Evolutionary conservation across 2,797 vertebrate species (phyloP).

Genomic region (Microctenopoma stevenorrisi): DNA sequence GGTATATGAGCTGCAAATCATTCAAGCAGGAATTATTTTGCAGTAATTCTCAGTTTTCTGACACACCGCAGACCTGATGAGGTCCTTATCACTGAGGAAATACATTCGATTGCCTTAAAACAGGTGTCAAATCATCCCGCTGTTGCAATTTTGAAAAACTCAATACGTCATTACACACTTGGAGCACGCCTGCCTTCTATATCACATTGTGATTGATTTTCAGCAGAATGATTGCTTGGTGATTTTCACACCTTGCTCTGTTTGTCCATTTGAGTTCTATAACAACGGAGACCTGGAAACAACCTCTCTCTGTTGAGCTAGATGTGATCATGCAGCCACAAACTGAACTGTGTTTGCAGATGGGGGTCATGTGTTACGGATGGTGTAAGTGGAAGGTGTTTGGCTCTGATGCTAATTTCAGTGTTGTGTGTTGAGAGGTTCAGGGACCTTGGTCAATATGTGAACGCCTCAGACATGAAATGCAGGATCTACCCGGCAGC

Average conservation of each 20-base stretch:
- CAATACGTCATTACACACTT: conserved; percentile 34
- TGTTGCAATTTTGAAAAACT: conserved; percentile 22
- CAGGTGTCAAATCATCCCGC: conserved; percentile 9
- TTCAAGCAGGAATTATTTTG: conserved; percentile 31
- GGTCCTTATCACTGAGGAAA: conserved; percentile 3
- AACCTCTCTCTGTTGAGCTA: neutral
- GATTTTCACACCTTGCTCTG: conserved; percentile 9
- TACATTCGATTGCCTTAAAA: conserved; percentile 19
- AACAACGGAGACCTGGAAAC: conserved; percentile 3
- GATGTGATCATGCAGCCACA: conserved; percentile 19
- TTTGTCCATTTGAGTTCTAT: conserved; percentile 5
- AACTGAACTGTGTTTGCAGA: conserved; percentile 9
- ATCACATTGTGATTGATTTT: conserved; percentile 40
- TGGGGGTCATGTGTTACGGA: neutral
- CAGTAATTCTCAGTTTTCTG: conserved; percentile 41
- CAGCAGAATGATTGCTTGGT: conserved; percentile 3
- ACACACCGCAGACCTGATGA: conserved; percentile 3
- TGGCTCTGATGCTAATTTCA: conserved; percentile 24
- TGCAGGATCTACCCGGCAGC: conserved; percentile 36
- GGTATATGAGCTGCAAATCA: conserved; percentile 30
- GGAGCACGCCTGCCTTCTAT: conserved; percentile 8
- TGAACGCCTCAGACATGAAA: conserved; percentile 13
- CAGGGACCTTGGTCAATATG: conserved; percentile 21
- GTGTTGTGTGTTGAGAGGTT: conserved; percentile 22
- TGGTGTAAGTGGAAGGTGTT: neutral